Evolutionary conservation across 2,113 vertebrate genomes (phyloP), one percentile per base, ranked within the genome.

Genomic region (Engraulis encrasicolus): DNA sequence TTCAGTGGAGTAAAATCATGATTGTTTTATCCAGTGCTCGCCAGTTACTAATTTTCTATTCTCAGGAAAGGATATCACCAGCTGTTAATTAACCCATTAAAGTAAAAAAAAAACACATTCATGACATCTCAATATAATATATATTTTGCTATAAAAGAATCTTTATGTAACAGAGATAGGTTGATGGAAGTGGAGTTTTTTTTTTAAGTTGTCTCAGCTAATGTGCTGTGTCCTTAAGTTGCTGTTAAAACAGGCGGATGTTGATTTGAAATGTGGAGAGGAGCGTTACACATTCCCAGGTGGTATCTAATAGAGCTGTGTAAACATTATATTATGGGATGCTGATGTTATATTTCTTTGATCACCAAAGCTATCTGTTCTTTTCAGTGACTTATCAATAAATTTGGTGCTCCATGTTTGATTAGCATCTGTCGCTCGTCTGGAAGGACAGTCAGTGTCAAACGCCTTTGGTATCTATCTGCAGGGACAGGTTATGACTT

Each of bases 1-100:
- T 27, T 74, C 31, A 74, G 27, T 74, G 27, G n/a, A n/a, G n/a
- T n/a, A n/a, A n/a, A n/a, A n/a, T 74, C 31, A 14, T 36, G 17
- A 74, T 74, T 36, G 0, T 23, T 34, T 74, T 34, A 36, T 74
- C 66, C 27, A 34, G 15, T 74, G 31, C 27, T 74, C 27, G 66
- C 66, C 66, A 74, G 66, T 74, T 34, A 74, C 14, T 34, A 90
- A 90, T 54, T 54, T 81, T 58, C 36, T 38, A 50, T n/a, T 81
- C 80, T 81, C 80, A 81, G 80, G 80, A 81, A 40, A 54, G 37
- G 6, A 15, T 50, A 81, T 81, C 80, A 81, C 80, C 34, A 81
- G 80, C 50, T 58, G 31, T 74, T 50, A 17, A 81, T 81, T 54
- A 37, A 52, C 58, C 1, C 7, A 3, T 80, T 50, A 17, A 38